Evolutionary conservation across 2,113 vertebrate species (phyloP), one percentile per base, ranked within the genome.

Genomic region (Macroglossus sobrinus): DNA sequence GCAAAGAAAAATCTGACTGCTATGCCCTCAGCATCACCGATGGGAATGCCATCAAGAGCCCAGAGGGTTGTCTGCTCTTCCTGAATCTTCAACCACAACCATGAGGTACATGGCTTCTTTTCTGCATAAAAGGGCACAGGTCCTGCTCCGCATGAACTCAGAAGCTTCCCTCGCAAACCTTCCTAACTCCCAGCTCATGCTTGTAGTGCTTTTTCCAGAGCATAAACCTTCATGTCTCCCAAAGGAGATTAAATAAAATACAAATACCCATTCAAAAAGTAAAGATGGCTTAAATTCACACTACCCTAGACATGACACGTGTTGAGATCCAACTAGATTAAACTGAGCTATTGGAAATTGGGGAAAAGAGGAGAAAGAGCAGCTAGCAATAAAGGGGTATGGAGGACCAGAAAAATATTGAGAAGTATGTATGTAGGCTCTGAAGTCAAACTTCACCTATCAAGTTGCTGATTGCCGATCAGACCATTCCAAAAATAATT

Each of bases 251-350:
- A 88, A 75, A 33, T 4, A 38, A 45, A 59, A n/a, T 26, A 38
- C 53, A 53, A 59, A 81, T 45, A 69, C 19, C n/a, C n/a, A 33
- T 81, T 85, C 40, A 18, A 74, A 66, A 74, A 81, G 11, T 2
- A 43, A 12, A 19, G 30, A 35, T 40, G 35, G 7, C n/a, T 93
- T 81, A 43, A 93, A 30, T 63, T 61, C 72, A 57, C 61, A 38
- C 38, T 7, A 8, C 28, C n/a, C 26, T 45, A 13, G 40, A 26
- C 0, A 8, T 16, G 38, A 30, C 9, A 0, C 10, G 11, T 40
- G n/a, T 47, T 64, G 38, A n/a, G 15, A 38, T 45, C 43, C 19
- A n/a, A n/a, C 33, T 38, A 33, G 22, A n/a, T 91, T 87, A 63
- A 28, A 47, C 75, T n/a, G 59, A 59, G n/a, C 28, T 22, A 14